These are phyloP conservation scores for Psittacula echo DNA, from an alignment of 2,797 vertebrate genomes.

Conservation along the genomic window DNA sequence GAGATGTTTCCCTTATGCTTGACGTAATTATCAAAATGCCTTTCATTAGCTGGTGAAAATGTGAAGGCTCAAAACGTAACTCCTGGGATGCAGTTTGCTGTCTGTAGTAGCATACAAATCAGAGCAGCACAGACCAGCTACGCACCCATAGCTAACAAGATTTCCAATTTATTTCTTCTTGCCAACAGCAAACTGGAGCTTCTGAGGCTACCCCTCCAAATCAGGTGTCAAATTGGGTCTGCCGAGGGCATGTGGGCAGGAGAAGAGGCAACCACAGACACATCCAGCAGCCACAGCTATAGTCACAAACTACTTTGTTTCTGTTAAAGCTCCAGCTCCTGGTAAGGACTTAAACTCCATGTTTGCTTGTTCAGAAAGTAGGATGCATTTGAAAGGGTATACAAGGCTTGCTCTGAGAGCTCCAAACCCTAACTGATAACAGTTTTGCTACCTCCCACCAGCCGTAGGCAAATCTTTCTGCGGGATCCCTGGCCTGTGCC, in stretches of 20 bases:
- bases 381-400: neutral
- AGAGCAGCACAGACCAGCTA: neutral
- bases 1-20: slow-evolving; percentile 36
- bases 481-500: neutral
- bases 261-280: neutral
- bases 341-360: neutral
- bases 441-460: neutral
- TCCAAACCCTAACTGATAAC: neutral
- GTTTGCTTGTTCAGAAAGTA: neutral
- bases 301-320: neutral
- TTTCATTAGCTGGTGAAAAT: slow-evolving; percentile 28
- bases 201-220: neutral
- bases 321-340: neutral
- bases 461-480: neutral
- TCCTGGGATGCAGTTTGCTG: neutral
- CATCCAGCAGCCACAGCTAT: neutral
- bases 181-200: neutral
- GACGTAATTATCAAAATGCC: slow-evolving; percentile 19
- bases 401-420: neutral
- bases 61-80: neutral
- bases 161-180: neutral
- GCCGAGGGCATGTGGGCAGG: accelerated
- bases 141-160: neutral
- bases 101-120: neutral
- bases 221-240: neutral